Conservation (phyloP, 2,797 vertebrate genomes). For the Dicrostonyx torquatus region DNA sequence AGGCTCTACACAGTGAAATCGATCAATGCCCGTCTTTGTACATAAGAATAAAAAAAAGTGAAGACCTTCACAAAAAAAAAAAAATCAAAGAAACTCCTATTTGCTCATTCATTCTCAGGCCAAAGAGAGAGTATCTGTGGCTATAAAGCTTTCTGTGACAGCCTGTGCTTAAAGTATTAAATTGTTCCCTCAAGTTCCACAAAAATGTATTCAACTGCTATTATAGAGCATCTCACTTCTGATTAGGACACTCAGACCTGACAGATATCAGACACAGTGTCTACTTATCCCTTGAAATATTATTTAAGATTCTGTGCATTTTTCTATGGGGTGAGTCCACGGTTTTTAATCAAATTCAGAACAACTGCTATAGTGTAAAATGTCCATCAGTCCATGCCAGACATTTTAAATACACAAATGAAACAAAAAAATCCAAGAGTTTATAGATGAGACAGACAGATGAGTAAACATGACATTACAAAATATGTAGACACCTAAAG, state of each 20-base stretch:
- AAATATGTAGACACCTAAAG: constrained; percentile 23
- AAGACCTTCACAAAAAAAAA: too few species aligned
- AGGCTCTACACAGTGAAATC: too few species aligned
- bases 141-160: constrained; percentile 26
- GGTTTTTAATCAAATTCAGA: constrained; percentile 43
- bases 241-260: neutral
- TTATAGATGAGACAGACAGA: constrained; percentile 45
- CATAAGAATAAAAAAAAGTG: too few species aligned
- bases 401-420: constrained; percentile 10
- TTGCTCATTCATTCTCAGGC: neutral
- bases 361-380: constrained; percentile 14
- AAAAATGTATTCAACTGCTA: constrained; percentile 9
- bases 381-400: neutral
- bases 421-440: constrained; percentile 19
- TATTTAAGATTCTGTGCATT: constrained; percentile 9
- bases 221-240: constrained; percentile 13
- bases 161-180: constrained; percentile 25
- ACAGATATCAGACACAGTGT: neutral
- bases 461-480: constrained; percentile 7
- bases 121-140: neutral
- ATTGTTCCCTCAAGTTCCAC: neutral
- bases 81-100: constrained; percentile 24
- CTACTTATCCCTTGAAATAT: neutral
- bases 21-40: too few species aligned
- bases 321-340: neutral